Conservation (phyloP, 2,888 invertebrate species). For the Lymantria dispar region DNA sequence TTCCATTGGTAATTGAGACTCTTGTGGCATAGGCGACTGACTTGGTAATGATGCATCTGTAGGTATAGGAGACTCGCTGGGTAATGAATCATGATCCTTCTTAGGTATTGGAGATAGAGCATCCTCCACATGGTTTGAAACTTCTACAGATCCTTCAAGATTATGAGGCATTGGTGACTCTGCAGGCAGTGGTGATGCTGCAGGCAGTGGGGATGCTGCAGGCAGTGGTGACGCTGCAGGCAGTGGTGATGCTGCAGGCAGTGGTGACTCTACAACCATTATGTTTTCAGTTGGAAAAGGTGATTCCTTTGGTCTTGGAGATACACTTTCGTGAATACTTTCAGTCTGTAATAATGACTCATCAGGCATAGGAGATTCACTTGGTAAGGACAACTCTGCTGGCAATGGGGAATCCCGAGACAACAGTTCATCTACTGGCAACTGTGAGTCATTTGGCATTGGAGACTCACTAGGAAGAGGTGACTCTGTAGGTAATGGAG, state of each 20-base stretch:
- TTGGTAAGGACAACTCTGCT: conserved; percentile 21
- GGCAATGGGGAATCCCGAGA: conserved; percentile 32
- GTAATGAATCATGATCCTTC: conserved; percentile 20
- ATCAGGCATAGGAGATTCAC: conserved; percentile 29
- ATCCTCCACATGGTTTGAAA: background rate
- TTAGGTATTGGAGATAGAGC: conserved; percentile 20
- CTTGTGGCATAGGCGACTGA: conserved; percentile 12
- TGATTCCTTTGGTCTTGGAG: conserved; percentile 27
- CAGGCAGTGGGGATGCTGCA: conserved; percentile 13
- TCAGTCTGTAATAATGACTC: conserved; percentile 31
- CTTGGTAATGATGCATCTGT: conserved; percentile 11
- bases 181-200: conserved; percentile 28
- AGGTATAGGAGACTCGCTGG: conserved; percentile 12
- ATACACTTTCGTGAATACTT: conserved; percentile 22
- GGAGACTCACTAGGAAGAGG: conserved; percentile 33
- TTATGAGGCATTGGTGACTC: conserved; percentile 9
- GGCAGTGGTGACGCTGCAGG: conserved; percentile 28
- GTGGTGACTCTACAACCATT: conserved; percentile 25
- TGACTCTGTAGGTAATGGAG: conserved; percentile 27
- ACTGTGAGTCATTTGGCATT: conserved; percentile 34
- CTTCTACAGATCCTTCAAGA: background rate
- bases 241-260: conserved; percentile 21
- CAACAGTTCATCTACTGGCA: conserved; percentile 26
- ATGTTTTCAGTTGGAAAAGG: conserved; percentile 24
- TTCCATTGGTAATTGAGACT: background rate